Evolutionary conservation across 2,888 invertebrate species (phyloP), one percentile per base, ranked within the genome.

Genomic region (Zygothrica quintamaculata): DNA sequence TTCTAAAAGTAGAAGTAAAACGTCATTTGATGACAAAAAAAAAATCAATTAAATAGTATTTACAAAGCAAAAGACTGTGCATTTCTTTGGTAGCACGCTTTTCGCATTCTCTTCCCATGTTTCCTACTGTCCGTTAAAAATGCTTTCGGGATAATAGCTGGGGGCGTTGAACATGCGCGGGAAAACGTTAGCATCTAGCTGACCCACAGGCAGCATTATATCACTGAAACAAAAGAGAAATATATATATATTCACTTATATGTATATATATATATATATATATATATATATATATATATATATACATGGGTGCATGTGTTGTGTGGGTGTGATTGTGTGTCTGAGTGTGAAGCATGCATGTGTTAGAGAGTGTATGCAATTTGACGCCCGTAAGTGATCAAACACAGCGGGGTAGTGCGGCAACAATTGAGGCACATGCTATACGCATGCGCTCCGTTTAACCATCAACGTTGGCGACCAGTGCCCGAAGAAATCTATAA

Each of bases 81-180:
- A 62, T 53, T 57, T 33, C n/a, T 8, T 12, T 42, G 47, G 42
- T 37, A 29, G 25, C 29, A 47, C 29, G 5, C 31, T 15, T 37
- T 12, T 37, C 37, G n/a, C n/a, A n/a, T n/a, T n/a, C n/a, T n/a
- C n/a, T n/a, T n/a, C n/a, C n/a, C n/a, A n/a, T n/a, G n/a, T n/a
- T n/a, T 62, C 68, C 61, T 79, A 91, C 86, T 91, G 90, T 16
- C 90, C 89, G 76, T 90, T 91, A 69, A 90, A 91, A 69, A 91
- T 90, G 8, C 90, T 88, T 70, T 91, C 91, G 29, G 91, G 90
- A 86, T 91, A 91, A 74, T 90, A 91, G 61, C 90, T 90, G 15
- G 90, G 88, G 13, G 91, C 88, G 69, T 91, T 91, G 67, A 91
- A 91, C 90, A 91, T 90, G 67, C 91, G 88, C 64, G 91, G 90